These are phyloP conservation scores for Colinus virginianus DNA, from an alignment of 2,113 vertebrate genomes.

Conservation along the genomic window DNA sequence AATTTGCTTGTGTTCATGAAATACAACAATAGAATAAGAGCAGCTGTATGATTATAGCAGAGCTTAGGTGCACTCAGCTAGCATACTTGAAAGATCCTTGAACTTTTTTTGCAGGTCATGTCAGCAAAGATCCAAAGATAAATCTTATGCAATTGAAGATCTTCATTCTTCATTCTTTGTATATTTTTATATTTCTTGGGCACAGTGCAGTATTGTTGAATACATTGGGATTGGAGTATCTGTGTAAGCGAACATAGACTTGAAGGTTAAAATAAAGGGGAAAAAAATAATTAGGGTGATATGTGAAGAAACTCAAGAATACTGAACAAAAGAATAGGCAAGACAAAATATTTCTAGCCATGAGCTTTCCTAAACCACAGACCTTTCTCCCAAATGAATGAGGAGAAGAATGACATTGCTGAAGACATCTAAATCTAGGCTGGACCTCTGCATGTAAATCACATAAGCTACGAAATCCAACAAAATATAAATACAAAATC, in stretches of 20 bases:
- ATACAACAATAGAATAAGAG: background rate
- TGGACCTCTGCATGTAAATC: background rate
- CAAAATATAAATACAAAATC: background rate
- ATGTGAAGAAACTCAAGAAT: background rate
- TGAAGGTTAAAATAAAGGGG: background rate
- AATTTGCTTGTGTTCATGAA: background rate
- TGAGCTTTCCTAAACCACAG: background rate
- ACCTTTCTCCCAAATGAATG: background rate
- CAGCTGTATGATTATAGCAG: background rate
- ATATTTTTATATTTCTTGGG: background rate
- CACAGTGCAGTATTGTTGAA: background rate
- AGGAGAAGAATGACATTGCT: fast-evolving
- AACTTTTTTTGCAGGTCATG: background rate
- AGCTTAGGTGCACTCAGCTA: background rate
- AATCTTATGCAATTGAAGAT: background rate
- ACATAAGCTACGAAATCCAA: background rate
- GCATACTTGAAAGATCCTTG: background rate
- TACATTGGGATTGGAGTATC: background rate
- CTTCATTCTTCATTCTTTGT: background rate
- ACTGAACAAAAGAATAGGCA: background rate
- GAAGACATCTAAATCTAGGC: background rate
- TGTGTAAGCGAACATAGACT: background rate
- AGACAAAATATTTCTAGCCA: background rate
- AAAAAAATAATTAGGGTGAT: background rate
- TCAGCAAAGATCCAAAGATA: background rate